phyloP scores from a whole-genome alignment of 2,797 vertebrate species.

The Lagodon rhomboides region DNA sequence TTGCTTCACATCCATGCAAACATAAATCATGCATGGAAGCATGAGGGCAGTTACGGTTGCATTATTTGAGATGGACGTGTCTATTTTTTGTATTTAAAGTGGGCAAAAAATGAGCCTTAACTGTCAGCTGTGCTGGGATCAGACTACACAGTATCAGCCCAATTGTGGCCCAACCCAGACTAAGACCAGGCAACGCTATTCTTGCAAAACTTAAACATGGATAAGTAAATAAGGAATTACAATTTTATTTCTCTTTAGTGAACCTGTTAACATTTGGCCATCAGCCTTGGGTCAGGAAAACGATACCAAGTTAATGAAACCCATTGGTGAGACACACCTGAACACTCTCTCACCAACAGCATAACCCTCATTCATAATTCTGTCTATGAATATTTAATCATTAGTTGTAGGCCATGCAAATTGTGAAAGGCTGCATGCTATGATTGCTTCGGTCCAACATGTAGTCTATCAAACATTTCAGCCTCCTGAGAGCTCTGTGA shows the following conservation, averaged over 20 bases:
- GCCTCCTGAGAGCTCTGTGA: background rate
- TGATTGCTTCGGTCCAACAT: background rate
- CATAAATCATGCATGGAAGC: no score
- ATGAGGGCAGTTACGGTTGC: no score
- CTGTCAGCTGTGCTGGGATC: conserved; percentile 1
- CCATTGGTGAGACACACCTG: background rate
- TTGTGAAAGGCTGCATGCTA: background rate
- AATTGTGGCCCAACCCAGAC: background rate
- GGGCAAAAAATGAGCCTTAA: background rate
- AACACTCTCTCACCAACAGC: no score
- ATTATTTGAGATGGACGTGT: no score
- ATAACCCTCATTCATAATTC: background rate
- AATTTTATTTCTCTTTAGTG: background rate
- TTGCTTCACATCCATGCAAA: no score
- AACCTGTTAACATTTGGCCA: background rate
- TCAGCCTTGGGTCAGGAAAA: background rate
- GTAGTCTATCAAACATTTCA: background rate
- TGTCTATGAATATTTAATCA: background rate
- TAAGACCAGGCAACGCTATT: background rate
- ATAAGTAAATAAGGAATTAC: background rate
- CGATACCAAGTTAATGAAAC: background rate
- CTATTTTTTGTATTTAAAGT: no score
- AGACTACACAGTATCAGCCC: background rate
- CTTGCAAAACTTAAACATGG: background rate
- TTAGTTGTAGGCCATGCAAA: background rate